Conservation (phyloP, 2,797 vertebrate species). For the Sciurus carolinensis region DNA sequence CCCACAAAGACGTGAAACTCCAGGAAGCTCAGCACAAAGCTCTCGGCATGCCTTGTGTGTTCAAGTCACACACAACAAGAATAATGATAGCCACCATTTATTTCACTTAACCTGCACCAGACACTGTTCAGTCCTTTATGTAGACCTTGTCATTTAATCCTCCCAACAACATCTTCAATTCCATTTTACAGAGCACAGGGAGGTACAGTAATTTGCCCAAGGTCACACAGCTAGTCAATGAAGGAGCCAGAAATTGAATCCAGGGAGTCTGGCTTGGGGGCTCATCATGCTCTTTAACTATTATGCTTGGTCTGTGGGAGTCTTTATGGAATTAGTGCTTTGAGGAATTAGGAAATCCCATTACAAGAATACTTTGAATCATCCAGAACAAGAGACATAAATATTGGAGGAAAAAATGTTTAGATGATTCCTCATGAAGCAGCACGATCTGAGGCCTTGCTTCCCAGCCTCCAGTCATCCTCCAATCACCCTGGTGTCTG, state of each 20-base stretch:
- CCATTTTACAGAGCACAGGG: not conserved
- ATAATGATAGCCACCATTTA: not conserved
- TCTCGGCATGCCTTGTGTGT: not conserved
- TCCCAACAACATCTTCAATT: not conserved
- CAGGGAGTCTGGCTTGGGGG: slow-evolving; percentile 11
- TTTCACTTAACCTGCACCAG: not conserved
- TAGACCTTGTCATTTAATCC: not conserved
- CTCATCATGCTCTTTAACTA: not conserved
- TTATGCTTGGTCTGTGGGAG: not conserved
- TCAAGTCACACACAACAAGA: not conserved
- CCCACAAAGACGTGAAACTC: not conserved
- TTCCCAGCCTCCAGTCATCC: not conserved
- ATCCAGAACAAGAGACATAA: slow-evolving; percentile 30
- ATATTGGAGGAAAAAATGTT: not conserved
- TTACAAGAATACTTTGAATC: slow-evolving; percentile 20
- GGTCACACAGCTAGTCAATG: not conserved
- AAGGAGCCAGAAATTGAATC: not conserved
- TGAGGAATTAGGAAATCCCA: not conserved
- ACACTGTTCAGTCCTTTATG: not conserved
- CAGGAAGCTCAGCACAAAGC: not conserved
- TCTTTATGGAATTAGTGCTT: slow-evolving; percentile 25
- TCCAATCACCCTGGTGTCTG: not conserved
- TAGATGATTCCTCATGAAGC: not conserved
- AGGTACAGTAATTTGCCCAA: not conserved
- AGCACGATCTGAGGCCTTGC: not conserved